These are phyloP conservation scores for Ciconia boyciana DNA, from an alignment of 2,113 vertebrate species.

Conservation along the genomic window DNA sequence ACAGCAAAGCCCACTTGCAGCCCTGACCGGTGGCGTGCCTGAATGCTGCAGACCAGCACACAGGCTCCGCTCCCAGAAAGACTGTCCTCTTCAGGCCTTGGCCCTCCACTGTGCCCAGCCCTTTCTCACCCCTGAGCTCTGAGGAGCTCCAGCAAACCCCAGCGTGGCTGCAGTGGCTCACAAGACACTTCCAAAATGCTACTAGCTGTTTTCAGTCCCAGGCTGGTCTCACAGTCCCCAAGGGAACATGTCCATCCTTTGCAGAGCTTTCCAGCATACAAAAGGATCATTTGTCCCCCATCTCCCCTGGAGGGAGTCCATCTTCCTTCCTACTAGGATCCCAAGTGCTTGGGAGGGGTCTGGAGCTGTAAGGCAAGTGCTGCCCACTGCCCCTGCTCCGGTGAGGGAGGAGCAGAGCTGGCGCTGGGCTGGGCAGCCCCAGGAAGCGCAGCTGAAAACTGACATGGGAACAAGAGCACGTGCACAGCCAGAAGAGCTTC, in stretches of 20 bases:
- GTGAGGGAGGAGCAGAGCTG: background rate
- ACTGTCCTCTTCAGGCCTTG: background rate
- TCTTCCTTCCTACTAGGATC: background rate
- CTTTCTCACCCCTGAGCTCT: background rate
- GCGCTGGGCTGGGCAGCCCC: background rate
- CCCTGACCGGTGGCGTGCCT: accelerated
- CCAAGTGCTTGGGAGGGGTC: background rate
- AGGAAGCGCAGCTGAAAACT: background rate
- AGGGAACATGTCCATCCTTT: background rate
- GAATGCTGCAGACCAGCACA: background rate
- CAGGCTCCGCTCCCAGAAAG: background rate
- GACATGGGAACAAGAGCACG: background rate
- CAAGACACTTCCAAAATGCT: background rate
- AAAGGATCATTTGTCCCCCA: background rate
- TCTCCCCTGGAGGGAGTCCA: background rate
- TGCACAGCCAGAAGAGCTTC: background rate
- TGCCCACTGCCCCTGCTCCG: background rate
- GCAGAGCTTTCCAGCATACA: background rate
- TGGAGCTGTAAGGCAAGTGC: background rate
- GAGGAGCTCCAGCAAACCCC: background rate
- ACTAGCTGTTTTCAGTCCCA: background rate
- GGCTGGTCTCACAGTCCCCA: background rate
- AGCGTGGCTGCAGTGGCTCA: background rate
- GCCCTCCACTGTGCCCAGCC: background rate
- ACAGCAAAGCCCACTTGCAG: background rate